Evolutionary conservation across 2,888 invertebrate genomes (phyloP), one percentile per base, ranked within the genome.

Genomic region (Heliconius erato): DNA sequence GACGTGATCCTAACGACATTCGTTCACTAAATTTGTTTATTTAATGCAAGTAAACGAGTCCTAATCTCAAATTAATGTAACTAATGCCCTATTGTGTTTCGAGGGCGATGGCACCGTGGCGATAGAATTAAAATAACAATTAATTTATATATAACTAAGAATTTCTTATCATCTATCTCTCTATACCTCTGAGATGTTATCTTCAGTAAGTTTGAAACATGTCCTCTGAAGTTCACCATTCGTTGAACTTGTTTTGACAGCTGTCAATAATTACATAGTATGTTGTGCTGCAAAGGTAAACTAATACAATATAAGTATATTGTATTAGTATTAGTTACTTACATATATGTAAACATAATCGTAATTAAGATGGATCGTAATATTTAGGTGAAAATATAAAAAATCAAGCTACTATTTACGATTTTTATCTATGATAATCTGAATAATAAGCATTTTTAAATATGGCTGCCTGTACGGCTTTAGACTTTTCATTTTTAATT

Each of bases 21-120:
- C 23, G 44, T 74, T 79, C 35, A 44, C 11, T 69, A 35, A 69
- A 79, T 69, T 80, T 80, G 65, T 74, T 74, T 74, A 74, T 16
- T 49, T 63, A 9, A 49, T 72, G 59, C 44, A 79, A 26, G 40
- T 74, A 80, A 74, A 80, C 23, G 40, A 79, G 19, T 65, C 19
- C 65, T 54, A 63, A 71, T 59, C 12, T 65, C 63, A 49, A 80
- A 65, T 74, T 49, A 74, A 80, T 44, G 14, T 74, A 63, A 35
- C n/a, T 49, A 54, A 59, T 35, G 35, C 59, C 59, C 9, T 76
- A 35, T 63, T 76, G 54, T 28, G 16, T 78, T 78, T 19, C 65
- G 67, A 65, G 63, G 77, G 26, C 65, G 3, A 44, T 28, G 16
- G 16, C 77, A 40, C 26, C 63, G 16, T 12, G 32, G 54, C 74